Evolutionary conservation across 2,888 invertebrate genomes (phyloP), one percentile per base, ranked within the genome.

Genomic region (Neoascia interrupta): DNA sequence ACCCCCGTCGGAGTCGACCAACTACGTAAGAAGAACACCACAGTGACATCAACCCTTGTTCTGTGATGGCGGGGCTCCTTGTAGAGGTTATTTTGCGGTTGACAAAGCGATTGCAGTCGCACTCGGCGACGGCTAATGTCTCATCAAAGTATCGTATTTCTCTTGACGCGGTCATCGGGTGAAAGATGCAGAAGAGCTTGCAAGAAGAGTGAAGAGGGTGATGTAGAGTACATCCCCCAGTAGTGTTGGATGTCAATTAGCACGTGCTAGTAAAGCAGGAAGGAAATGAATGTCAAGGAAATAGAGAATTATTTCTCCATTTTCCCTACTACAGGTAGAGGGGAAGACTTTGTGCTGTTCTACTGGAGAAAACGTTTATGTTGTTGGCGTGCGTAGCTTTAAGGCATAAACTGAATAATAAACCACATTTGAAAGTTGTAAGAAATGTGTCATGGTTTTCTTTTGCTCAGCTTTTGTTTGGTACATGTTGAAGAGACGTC

Each of bases 101-200:
- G 51, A 43, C 51, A 75, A 69, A 56, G 53, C 54, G 49, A 36
- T 66, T 28, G 16, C 23, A 34, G 18, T 11, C 23, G 41, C 58
- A 18, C n/a, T 23, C n/a, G 15, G 1, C 1, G 26, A 1, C 43
- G 54, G 70, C 26, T 70, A 34, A 49, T 64, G 31, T 47, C 70
- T 76, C 70, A 76, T 64, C 53, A 64, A 47, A 70, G 64, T 76
- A 76, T 76, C 76, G 21, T 47, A 70, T 76, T 66, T 76, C 75
- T 13, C 18, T 19, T 31, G n/a, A n/a, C n/a, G 15, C 19, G 43
- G 28, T 34, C 53, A 36, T 36, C 19, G 36, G 36, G 16, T 36
- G 37, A 21, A 36, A 28, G 39, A 49, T 49, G 45, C 41, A 41
- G 37, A 31, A 26, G 28, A 41, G 31, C n/a, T 1, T 2, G 26